phyloP scores from a whole-genome alignment of 30 jellyfish, hydroid and myxozoan genomes.

The Rhopilema esculentum region DNA sequence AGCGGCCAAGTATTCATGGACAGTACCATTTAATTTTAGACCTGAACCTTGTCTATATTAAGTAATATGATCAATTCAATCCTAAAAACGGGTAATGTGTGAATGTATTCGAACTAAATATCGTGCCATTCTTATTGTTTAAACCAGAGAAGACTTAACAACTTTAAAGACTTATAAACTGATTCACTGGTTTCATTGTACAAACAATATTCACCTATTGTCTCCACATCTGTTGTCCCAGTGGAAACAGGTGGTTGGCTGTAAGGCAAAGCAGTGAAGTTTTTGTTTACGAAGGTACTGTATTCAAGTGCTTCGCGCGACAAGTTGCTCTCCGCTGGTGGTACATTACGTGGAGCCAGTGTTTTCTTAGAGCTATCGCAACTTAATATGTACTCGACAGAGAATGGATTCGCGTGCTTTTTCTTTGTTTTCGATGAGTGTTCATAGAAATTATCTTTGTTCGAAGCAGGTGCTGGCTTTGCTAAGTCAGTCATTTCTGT shows the following conservation, averaged over 20 bases:
- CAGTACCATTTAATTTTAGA: not conserved
- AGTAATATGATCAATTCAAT: not conserved
- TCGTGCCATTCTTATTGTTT: not conserved
- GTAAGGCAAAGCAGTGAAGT: conserved; percentile 38
- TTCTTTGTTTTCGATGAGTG: conserved; percentile 32
- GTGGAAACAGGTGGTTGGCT: conserved; percentile 52
- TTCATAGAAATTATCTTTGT: conserved; percentile 28
- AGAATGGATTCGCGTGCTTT: conserved; percentile 76
- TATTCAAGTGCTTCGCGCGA: conserved; percentile 37
- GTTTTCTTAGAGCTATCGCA: conserved; percentile 59
- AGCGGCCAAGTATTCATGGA: not conserved
- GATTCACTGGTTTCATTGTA: not conserved
- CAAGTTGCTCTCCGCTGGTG: conserved; percentile 33
- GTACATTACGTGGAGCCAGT: conserved; percentile 17
- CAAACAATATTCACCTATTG: conserved; percentile 49
- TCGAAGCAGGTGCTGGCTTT: conserved; percentile 16
- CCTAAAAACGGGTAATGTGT: too few relatives aligned
- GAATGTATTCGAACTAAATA: too few relatives aligned
- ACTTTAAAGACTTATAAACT: not conserved
- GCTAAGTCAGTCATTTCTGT: conserved; percentile 14
- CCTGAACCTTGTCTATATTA: too few relatives aligned
- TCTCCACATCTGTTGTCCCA: conserved; percentile 61
- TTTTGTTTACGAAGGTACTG: conserved; percentile 30
- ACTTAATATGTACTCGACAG: conserved; percentile 63
- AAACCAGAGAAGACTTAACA: not conserved